A percentile compares a stretch with the other conserved stretches of the same genome.
These are phyloP conservation scores for Aphidoletes aphidimyza DNA, from an alignment of 2,888 invertebrate genomes.

Conservation along the genomic window DNA sequence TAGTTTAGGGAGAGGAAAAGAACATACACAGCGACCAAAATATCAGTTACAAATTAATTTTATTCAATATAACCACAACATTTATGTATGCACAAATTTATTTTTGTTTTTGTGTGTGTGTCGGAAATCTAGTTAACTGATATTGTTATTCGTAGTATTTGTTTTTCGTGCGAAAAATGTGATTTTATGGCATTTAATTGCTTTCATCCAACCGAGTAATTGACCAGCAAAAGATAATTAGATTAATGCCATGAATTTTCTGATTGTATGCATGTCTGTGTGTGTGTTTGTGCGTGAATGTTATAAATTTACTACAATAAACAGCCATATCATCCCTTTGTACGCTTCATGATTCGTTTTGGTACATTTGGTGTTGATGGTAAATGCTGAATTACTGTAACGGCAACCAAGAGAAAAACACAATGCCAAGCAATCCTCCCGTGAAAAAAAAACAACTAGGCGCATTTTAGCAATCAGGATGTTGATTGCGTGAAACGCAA, in stretches of 20 bases:
- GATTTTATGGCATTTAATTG: background rate
- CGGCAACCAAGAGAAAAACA: background rate
- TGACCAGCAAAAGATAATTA: conserved; percentile 21
- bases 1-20: no score
- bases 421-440: no score
- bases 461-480: background rate
- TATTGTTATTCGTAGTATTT: background rate
- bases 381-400: background rate
- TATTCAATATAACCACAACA: no score
- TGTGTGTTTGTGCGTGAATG: background rate
- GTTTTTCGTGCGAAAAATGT: background rate
- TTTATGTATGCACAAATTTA: no score
- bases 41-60: no score
- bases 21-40: no score
- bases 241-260: background rate
- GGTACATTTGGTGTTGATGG: background rate
- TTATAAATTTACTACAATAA: background rate
- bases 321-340: background rate
- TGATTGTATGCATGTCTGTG: no score
- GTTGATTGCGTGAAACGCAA: background rate
- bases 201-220: conserved; percentile 29
- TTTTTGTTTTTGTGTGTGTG: no score
- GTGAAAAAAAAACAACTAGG: background rate
- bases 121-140: no score
- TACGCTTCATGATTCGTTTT: background rate